phyloP scores from a whole-genome alignment of 1,140 invertebrate species.

The Ceratosolen fusciceps region DNA sequence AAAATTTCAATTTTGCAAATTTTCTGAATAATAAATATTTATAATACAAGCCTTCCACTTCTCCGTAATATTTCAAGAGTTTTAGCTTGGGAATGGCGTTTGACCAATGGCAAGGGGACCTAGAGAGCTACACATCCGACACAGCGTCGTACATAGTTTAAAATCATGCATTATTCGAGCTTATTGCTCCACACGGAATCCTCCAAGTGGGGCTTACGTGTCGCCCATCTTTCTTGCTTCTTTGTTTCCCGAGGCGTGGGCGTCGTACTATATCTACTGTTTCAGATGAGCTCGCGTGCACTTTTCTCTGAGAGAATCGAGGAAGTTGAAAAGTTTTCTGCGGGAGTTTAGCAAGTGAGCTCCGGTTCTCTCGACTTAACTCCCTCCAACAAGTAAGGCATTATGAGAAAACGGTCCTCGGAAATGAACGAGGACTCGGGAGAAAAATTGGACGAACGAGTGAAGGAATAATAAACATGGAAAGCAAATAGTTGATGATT shows the following conservation, averaged over 20 bases:
- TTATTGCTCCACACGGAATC: not conserved
- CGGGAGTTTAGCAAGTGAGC: not conserved
- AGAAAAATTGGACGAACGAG: not conserved
- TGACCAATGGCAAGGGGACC: not conserved
- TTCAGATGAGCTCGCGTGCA: slow-evolving; percentile 7
- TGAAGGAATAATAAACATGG: not conserved
- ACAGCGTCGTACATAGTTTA: not conserved
- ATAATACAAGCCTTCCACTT: not conserved
- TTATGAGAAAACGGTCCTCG: not conserved
- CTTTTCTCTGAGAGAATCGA: slow-evolving; percentile 2
- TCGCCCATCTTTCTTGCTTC: slow-evolving; percentile 31
- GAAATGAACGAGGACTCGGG: not conserved
- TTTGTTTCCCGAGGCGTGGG: slow-evolving; percentile 42
- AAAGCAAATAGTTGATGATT: not conserved
- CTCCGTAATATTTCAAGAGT: not conserved
- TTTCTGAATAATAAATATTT: not conserved
- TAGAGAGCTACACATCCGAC: not conserved
- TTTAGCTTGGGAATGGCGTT: not conserved
- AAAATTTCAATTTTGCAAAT: not conserved
- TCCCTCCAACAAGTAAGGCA: not conserved
- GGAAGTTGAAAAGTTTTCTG: slow-evolving; percentile 20
- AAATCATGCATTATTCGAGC: not conserved
- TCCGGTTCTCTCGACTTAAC: not conserved
- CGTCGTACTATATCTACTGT: slow-evolving; percentile 46
- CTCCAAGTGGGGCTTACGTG: not conserved